Evolutionary conservation across 2,797 vertebrate species (phyloP), one percentile per base, ranked within the genome.

Genomic region (Argyrosomus regius): DNA sequence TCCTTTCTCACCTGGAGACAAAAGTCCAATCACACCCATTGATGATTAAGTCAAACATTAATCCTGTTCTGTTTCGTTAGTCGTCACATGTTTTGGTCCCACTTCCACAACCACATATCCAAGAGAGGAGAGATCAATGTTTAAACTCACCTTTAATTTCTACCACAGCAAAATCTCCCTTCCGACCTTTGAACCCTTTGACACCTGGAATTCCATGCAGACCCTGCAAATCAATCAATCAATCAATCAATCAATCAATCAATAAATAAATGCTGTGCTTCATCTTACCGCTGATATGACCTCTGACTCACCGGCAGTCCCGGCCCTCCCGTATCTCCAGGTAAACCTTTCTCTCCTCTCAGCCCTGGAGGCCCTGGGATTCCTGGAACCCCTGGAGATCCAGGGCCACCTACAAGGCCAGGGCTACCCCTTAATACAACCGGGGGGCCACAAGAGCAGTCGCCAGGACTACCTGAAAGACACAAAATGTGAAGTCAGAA

Each of bases 111-210:
- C 35, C 35, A 39, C 35, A 39, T 39, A 39, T 9, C 35, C 35
- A 39, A 39, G 8, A 39, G 35, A 39, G 35, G 35, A 35, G 7
- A 7, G 35, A 35, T 8, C 35, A 8, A n/a, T 20, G 24, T 5
- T 56, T 5, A 13, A 78, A 72, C 87, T 89, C 66, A 94, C 95
- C 95, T 87, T 86, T 90, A 4, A 70, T 62, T 58, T 91, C 72
- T 61, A 83, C 67, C 54, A 89, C 39, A 41, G 2, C 75, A 20
- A 92, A 79, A 49, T 88, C 79, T 67, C 95, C 95, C 69, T 94
- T 95, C 66, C 86, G 85, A 66, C 95, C 95, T 92, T 95, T 96
- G 8, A 77, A 41, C 22, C 95, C 95, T 75, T 28, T 87, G 18
- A 64, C 0, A 48, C 95, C 95, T 12, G 66, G 81, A 67, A 92